Evolutionary conservation across 2,797 vertebrate species (phyloP).

Genomic region (Trichosurus vulpecula): DNA sequence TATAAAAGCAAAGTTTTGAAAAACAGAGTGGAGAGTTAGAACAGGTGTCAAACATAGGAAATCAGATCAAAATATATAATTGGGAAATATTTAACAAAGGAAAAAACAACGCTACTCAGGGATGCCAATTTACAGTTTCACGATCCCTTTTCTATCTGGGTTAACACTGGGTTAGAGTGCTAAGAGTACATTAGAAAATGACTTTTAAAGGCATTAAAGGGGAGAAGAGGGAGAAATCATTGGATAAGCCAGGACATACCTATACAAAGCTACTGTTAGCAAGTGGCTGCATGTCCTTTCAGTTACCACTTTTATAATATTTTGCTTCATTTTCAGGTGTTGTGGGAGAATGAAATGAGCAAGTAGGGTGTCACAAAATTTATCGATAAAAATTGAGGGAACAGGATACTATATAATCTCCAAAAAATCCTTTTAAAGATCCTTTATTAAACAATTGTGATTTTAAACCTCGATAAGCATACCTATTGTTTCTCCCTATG

Average conservation of each 20-base stretch:
- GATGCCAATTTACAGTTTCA: neutral
- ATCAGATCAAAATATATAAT: neutral
- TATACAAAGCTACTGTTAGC: no score
- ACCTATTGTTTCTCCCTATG: neutral
- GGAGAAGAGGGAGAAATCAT: neutral
- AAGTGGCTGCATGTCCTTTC: no score
- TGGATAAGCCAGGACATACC: neutral
- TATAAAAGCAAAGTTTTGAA: neutral
- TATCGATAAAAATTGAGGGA: neutral
- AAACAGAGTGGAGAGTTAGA: neutral
- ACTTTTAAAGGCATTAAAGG: neutral
- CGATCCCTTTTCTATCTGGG: neutral
- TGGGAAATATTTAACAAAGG: neutral
- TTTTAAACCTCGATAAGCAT: neutral
- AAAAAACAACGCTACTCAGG: neutral
- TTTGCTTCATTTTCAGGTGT: no score
- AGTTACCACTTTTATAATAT: no score
- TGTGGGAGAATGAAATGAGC: no score
- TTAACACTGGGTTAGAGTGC: neutral
- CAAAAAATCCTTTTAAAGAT: neutral
- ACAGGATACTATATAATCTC: neutral
- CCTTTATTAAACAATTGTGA: neutral
- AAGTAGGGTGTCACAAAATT: neutral
- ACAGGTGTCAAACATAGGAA: neutral
- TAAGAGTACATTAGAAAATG: neutral